Evolutionary conservation across 35 echinoderm and acorn worm genomes (phyloP), one percentile per base, ranked within the genome.

Genomic region (Patiria miniata): DNA sequence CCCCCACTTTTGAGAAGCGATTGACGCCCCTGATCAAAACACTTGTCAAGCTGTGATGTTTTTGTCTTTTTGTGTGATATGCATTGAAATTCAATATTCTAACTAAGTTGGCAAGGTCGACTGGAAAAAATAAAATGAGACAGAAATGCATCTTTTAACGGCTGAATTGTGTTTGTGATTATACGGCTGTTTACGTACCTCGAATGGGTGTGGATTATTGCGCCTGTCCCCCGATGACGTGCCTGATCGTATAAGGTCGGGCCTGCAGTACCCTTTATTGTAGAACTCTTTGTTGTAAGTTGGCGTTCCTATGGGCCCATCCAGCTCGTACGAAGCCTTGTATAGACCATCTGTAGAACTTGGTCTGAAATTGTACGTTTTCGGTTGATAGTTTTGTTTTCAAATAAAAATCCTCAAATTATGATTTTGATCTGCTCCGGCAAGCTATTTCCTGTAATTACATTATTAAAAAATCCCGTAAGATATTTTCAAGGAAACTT

Each of bases 181-280:
- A 4, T 47, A 47, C 42, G 42, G 42, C 42, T 47, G 42, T 47
- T 47, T 47, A 47, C 42, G 12, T 97, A 97, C 91, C 91, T 97
- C 77, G 44, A 94, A 94, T 40, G 96, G 96, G 33, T 98, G 96
- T 36, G 96, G 96, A 36, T 98, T 98, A 44, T 98, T 98, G 37
- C 86, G 89, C 55, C 96, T 89, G 22, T 87, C 86, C 21, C 92
- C 96, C 5, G 96, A 94, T 8, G 96, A 79, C 17, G 96, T 86
- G 32, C 96, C 96, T 12, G 92, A 86, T 73, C 89, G 81, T 51
- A 95, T 95, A 33, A 86, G 60, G 37, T 94, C 82, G 5, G 86
- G 89, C 47, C 83, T 73, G 17, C 83, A 83, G 52, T 86, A 94
- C 18, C 89, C 89, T 86, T 94, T 98, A 84, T 89, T 73, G 76